Conservation (phyloP, 2,113 vertebrate species). For the Patagioenas fasciata region DNA sequence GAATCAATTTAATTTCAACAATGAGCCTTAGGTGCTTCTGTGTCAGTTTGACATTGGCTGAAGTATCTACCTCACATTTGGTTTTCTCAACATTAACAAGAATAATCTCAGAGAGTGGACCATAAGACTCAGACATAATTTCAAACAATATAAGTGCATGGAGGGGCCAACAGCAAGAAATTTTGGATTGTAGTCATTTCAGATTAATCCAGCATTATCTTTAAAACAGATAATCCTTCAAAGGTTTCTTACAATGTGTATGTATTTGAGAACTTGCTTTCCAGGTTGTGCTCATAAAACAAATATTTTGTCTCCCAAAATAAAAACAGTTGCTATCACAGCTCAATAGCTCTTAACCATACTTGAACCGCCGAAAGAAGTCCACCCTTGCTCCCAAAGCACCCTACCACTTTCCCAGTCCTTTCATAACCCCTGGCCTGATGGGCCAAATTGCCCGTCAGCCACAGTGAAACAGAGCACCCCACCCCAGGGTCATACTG, state of each 20-base stretch:
- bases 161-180: neutral
- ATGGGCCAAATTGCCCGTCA: rapidly evolving
- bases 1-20: neutral
- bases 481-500: neutral
- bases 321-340: neutral
- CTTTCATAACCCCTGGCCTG: neutral
- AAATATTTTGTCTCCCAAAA: rapidly evolving
- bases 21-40: rapidly evolving
- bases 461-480: rapidly evolving
- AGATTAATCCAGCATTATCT: neutral
- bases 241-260: neutral
- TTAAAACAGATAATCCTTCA: neutral
- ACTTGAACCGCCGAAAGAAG: rapidly evolving
- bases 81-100: rapidly evolving
- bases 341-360: rapidly evolving
- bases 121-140: rapidly evolving
- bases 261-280: neutral
- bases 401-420: rapidly evolving
- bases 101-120: neutral
- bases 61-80: neutral
- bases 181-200: rapidly evolving
- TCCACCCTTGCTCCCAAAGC: rapidly evolving
- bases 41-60: rapidly evolving
- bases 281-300: neutral
- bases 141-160: neutral